Evolutionary conservation across 2,113 vertebrate genomes (phyloP), one percentile per base, ranked within the genome.

Genomic region (Isichthys henryi): DNA sequence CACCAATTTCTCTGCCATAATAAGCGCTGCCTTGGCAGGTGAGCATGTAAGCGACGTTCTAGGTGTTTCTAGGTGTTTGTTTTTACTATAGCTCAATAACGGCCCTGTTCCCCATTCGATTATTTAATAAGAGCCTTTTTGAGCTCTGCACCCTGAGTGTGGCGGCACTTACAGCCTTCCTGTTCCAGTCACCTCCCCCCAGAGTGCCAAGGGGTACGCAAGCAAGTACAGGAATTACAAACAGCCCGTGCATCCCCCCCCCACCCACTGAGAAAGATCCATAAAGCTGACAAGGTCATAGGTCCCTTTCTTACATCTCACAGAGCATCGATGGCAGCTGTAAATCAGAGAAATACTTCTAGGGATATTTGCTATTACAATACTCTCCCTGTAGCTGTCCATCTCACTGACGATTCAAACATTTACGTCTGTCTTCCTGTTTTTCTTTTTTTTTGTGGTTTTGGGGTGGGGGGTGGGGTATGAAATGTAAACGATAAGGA

Each of bases 251-350:
- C 58, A 48, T 8, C 43, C 2, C n/a, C 62, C 19, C 39, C 39
- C 39, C 39, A 39, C 39, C 39, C 13, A n/a, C 84, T 86, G 48
- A 86, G 84, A 52, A n/a, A 39, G 53, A 88, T 66, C 87, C 39
- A 70, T 88, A 88, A 88, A 66, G 19, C 39, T n/a, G 87, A 66
- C 87, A 70, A 45, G 87, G 87, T 23, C 9, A 66, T 45, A 88
- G 86, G 52, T 58, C 31, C 27, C 58, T 56, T 62, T 58, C 86
- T 88, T 43, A 39, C 52, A 88, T 58, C 35, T 88, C 46, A 46
- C 80, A 83, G 80, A 83, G 39, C 52, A 11, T 43, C 50, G 35
- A 49, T 58, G 35, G 48, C 27, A 58, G 48, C 35, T 88, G 53
- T 58, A 56, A 43, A 88, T 43, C 53, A 45, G 35, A 58, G 35